These are phyloP conservation scores for Allophyes oxyacanthae DNA, from an alignment of 2,888 invertebrate genomes.

Conservation along the genomic window DNA sequence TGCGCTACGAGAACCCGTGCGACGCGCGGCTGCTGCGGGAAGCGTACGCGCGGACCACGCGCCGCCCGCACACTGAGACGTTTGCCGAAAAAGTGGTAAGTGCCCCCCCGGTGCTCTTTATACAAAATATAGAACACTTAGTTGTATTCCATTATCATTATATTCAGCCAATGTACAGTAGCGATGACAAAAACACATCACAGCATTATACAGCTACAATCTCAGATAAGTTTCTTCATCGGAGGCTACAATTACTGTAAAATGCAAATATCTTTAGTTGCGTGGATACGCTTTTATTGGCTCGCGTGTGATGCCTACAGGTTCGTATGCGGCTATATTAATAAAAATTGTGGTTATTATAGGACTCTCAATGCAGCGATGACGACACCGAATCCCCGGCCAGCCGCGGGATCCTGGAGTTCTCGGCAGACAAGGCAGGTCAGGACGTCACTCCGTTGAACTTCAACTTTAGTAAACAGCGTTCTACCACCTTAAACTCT, in stretches of 20 bases:
- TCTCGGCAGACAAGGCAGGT: constrained; percentile 96
- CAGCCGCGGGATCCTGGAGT: constrained; percentile 94
- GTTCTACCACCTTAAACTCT: constrained; percentile 93
- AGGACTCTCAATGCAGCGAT: constrained; percentile 87
- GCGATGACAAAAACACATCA: too few species aligned
- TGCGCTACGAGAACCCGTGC: constrained; percentile 83
- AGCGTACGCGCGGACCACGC: constrained; percentile 83
- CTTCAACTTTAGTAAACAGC: constrained; percentile 92
- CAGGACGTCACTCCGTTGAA: constrained; percentile 96
- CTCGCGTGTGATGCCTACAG: too few species aligned
- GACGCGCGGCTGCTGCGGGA: constrained; percentile 83
- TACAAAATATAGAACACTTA: too few species aligned
- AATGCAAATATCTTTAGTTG: too few species aligned
- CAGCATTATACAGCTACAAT: too few species aligned
- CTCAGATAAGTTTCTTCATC: too few species aligned
- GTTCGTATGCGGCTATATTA: too few species aligned
- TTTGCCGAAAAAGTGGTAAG: constrained; percentile 85
- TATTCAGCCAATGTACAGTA: too few species aligned
- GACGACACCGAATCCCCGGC: constrained; percentile 86
- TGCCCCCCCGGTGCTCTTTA: too few species aligned
- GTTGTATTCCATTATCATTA: too few species aligned
- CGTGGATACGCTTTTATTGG: too few species aligned
- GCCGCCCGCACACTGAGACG: constrained; percentile 83
- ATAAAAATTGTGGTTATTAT: constrained; percentile 20
- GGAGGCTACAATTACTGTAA: too few species aligned